Conservation (phyloP, 2,797 vertebrate genomes). For the Sparidentex hasta region DNA sequence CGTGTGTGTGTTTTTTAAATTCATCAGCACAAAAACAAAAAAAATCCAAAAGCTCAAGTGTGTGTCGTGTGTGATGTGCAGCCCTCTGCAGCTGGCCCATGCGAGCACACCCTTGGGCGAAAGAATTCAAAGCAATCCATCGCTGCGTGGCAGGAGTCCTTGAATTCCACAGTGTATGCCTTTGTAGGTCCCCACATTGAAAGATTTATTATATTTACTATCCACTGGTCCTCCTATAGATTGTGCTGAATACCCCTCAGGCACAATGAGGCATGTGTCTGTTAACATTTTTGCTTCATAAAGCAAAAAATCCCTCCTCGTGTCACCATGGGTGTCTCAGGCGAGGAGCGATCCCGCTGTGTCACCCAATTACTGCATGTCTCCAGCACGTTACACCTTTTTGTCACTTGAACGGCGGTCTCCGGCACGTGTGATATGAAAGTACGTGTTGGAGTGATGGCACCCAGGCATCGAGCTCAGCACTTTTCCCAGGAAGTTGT, state of each 20-base stretch:
- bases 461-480: slow-evolving; percentile 42
- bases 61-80: slow-evolving; percentile 20
- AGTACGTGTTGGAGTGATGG: not conserved
- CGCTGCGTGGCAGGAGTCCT: slow-evolving; percentile 44
- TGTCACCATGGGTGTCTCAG: slow-evolving; percentile 46
- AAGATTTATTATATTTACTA: slow-evolving; percentile 67
- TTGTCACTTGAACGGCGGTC: slow-evolving; percentile 15
- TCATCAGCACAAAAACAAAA: no score
- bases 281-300: slow-evolving; percentile 37
- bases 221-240: slow-evolving; percentile 41
- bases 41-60: slow-evolving; percentile 17
- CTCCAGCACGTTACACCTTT: slow-evolving; percentile 39
- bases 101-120: slow-evolving; percentile 43
- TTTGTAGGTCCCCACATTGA: slow-evolving; percentile 43
- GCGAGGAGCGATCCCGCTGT: slow-evolving; percentile 20
- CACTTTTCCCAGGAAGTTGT: slow-evolving; percentile 46
- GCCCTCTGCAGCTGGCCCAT: slow-evolving; percentile 56
- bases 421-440: slow-evolving; percentile 13
- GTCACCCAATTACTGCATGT: slow-evolving; percentile 61
- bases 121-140: slow-evolving; percentile 63
- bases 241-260: slow-evolving; percentile 40
- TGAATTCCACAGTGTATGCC: slow-evolving; percentile 52
- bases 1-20: slow-evolving; percentile 8
- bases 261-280: slow-evolving; percentile 17
- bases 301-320: slow-evolving; percentile 33